A percentile compares a stretch with the other conserved stretches of the same genome.
Conservation (phyloP, 2,797 vertebrate species). For the Gallirallus australis region DNA sequence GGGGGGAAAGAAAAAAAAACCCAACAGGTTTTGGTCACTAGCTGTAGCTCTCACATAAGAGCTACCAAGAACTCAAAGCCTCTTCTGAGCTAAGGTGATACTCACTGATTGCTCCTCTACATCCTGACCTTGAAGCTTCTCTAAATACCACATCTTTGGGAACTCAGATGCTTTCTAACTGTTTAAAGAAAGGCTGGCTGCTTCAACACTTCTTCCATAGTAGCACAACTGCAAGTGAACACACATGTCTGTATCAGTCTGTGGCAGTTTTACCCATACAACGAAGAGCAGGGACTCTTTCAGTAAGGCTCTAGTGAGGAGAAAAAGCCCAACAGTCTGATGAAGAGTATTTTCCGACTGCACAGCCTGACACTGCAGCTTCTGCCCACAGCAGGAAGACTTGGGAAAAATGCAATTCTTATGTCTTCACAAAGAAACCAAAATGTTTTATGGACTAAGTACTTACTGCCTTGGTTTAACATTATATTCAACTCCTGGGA, state of each 20-base stretch:
- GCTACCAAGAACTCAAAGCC: not conserved
- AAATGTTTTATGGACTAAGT: not conserved
- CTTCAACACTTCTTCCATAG: not conserved
- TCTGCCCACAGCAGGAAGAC: not conserved
- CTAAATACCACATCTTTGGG: not conserved
- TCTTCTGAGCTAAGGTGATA: not conserved
- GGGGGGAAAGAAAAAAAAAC: too few species aligned
- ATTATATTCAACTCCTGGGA: not conserved
- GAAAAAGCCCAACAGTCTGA: not conserved
- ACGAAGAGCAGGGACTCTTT: not conserved
- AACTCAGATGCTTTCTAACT: not conserved
- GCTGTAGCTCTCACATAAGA: too few species aligned
- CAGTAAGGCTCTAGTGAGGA: not conserved
- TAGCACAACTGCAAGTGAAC: not conserved
- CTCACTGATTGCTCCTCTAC: not conserved
- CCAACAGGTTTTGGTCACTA: too few species aligned
- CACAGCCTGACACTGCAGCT: not conserved
- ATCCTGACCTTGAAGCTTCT: not conserved
- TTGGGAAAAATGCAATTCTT: not conserved
- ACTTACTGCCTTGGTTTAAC: not conserved
- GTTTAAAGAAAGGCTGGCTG: not conserved
- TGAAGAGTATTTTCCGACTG: not conserved
- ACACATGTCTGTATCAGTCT: fast-evolving
- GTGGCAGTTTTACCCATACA: not conserved
- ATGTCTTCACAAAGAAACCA: not conserved